Evolutionary conservation across 2,888 invertebrate species (phyloP).

Genomic region (Drosophila atroscutellata): DNA sequence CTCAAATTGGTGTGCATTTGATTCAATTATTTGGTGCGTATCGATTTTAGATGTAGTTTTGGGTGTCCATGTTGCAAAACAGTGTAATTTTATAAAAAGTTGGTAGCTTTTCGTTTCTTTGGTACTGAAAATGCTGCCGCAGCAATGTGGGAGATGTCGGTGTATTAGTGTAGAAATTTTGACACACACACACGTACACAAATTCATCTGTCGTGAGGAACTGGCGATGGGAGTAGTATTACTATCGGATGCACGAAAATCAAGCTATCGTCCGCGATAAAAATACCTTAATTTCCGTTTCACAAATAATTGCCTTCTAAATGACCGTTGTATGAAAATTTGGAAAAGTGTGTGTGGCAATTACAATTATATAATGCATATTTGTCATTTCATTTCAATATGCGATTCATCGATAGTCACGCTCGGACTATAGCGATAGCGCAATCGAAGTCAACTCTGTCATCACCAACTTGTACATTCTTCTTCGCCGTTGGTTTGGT

Average conservation of each 20-base stretch:
- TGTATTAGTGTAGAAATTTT: slow-evolving; percentile 62
- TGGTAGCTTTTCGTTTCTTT: slow-evolving; percentile 45
- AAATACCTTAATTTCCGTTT: no score
- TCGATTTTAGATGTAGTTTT: slow-evolving; percentile 44
- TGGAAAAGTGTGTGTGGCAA: no score
- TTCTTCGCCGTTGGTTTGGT: slow-evolving; percentile 62
- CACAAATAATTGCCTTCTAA: not conserved
- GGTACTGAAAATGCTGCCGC: slow-evolving; percentile 39
- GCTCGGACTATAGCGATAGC: slow-evolving; percentile 37
- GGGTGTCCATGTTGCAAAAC: slow-evolving; percentile 19
- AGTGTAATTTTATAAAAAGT: slow-evolving; percentile 40
- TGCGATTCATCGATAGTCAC: slow-evolving; percentile 41
- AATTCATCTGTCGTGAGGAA: slow-evolving; percentile 37
- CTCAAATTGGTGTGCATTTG: slow-evolving; percentile 69
- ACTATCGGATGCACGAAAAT: slow-evolving; percentile 12
- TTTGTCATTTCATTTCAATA: not conserved
- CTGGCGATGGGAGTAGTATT: slow-evolving; percentile 44
- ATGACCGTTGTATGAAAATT: slow-evolving; percentile 2
- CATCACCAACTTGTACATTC: slow-evolving; percentile 63
- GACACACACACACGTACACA: slow-evolving; percentile 46
- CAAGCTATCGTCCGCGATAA: slow-evolving; percentile 6
- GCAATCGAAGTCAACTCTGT: slow-evolving; percentile 36
- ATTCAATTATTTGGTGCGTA: slow-evolving; percentile 79
- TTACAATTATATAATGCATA: slow-evolving; percentile 38
- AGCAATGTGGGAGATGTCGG: slow-evolving; percentile 61